These are phyloP conservation scores for Drosophila acutilabella DNA, from an alignment of 2,888 invertebrate genomes.

Conservation along the genomic window DNA sequence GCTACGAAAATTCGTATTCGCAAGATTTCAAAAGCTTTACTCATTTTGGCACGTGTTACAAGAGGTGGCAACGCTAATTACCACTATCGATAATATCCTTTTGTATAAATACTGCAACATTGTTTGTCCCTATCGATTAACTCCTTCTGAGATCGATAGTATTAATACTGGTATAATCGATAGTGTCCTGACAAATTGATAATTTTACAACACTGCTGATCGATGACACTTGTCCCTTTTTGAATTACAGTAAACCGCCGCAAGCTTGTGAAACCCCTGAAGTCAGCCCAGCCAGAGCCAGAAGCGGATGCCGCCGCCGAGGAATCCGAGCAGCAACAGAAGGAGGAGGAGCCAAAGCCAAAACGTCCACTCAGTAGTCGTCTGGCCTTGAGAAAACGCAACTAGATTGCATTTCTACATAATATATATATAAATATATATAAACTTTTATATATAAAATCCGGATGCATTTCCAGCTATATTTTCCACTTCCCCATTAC, in stretches of 20 bases:
- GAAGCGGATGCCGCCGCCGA: conserved; percentile 76
- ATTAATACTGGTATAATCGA: neutral
- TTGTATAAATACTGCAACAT: no score
- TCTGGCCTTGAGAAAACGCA: conserved; percentile 83
- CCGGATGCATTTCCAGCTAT: conserved; percentile 9
- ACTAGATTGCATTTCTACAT: conserved; percentile 54
- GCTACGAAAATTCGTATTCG: neutral
- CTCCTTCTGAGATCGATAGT: no score
- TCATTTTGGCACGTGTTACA: neutral
- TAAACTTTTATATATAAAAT: conserved; percentile 6
- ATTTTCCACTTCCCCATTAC: neutral
- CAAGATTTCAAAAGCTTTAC: neutral
- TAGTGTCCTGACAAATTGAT: neutral
- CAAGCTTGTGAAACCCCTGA: conserved; percentile 77
- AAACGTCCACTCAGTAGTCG: conserved; percentile 81
- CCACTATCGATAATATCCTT: neutral
- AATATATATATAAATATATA: conserved; percentile 9
- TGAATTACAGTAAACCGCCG: conserved; percentile 78
- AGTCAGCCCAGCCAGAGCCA: conserved; percentile 71
- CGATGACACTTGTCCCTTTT: neutral
- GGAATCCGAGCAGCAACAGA: conserved; percentile 79
- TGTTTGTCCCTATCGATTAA: neutral
- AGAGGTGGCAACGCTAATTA: neutral
- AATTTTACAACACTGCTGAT: neutral
- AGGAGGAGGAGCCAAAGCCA: conserved; percentile 82